phyloP scores from a whole-genome alignment of 2,888 invertebrate species.

The Saturnia japonica region DNA sequence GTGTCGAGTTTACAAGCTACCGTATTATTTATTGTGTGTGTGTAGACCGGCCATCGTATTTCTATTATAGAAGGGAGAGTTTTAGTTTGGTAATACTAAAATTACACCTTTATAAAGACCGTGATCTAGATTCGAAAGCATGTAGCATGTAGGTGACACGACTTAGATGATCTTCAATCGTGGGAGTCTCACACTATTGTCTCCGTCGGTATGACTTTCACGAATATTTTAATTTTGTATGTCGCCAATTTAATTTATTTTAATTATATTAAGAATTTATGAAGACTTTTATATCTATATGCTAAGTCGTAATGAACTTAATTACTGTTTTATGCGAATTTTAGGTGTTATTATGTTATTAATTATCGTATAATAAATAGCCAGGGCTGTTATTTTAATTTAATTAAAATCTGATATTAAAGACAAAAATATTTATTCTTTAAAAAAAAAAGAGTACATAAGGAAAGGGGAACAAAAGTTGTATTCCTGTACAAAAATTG shows the following conservation, averaged over 20 bases:
- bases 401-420: background rate
- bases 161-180: constrained; percentile 48
- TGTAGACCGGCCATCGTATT: background rate
- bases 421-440: background rate
- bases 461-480: no score
- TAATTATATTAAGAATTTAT: constrained; percentile 44
- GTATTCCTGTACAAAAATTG: no score
- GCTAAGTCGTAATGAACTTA: constrained; percentile 1
- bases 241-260: constrained; percentile 73
- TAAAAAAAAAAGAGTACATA: background rate
- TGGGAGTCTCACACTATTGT: constrained; percentile 71
- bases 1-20: background rate
- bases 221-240: constrained; percentile 73
- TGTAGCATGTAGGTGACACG: constrained; percentile 62
- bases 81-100: constrained; percentile 20
- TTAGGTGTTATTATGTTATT: background rate
- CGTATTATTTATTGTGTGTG: background rate
- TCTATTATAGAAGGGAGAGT: constrained; percentile 2
- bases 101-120: constrained; percentile 41
- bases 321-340: constrained; percentile 9
- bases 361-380: background rate
- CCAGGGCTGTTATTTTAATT: background rate
- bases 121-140: constrained; percentile 55
- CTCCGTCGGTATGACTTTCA: constrained; percentile 56
- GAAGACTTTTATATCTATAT: constrained; percentile 4